These are phyloP conservation scores for Eurytoma californica DNA, from an alignment of 2,888 invertebrate genomes.

Conservation along the genomic window DNA sequence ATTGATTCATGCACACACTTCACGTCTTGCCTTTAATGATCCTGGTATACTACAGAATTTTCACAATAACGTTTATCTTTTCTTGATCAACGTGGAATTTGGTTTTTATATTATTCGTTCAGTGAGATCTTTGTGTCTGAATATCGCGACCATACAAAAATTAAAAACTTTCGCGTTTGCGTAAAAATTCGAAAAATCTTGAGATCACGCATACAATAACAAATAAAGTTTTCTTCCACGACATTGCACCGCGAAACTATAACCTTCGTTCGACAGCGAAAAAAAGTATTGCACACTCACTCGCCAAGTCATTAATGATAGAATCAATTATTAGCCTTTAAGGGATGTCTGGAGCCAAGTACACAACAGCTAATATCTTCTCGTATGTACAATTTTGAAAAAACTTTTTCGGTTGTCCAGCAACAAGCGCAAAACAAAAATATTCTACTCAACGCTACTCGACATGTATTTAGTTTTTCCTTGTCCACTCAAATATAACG, in stretches of 20 bases:
- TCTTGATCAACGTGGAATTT: not conserved
- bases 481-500: no score
- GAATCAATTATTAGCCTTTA: no score
- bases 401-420: no score
- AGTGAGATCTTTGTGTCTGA: not conserved
- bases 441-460: no score
- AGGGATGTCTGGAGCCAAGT: no score
- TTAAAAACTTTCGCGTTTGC: not conserved
- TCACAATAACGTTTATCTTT: not conserved
- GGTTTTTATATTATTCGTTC: not conserved
- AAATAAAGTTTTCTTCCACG: conserved; percentile 32
- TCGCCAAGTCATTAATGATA: not conserved
- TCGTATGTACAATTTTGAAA: no score
- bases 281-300: conserved; percentile 24
- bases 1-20: conserved; percentile 36
- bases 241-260: conserved; percentile 29
- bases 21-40: conserved; percentile 4
- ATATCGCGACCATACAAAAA: conserved; percentile 31
- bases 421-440: not conserved
- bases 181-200: conserved; percentile 34
- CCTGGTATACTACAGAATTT: conserved; percentile 26
- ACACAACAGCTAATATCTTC: no score
- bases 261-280: conserved; percentile 16
- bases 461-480: no score
- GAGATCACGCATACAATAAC: conserved; percentile 40